Base-by-base conservation (phyloP, 2,888 invertebrate species). In the Helleia helle region DNA sequence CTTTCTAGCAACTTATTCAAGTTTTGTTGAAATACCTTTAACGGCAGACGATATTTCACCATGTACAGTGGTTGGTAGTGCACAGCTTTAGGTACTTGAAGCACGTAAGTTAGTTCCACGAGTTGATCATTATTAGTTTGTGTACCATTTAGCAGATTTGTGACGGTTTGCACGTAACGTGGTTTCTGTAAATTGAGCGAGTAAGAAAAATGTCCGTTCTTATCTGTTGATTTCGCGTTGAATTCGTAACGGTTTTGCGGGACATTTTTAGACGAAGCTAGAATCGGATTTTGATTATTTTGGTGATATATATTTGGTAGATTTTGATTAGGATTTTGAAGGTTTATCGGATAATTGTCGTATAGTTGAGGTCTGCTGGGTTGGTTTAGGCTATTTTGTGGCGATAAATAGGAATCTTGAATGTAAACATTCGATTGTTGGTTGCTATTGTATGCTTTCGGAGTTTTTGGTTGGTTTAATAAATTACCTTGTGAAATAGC, bases 61-160 rank as follows among this genome's bases (percentile, higher is more conserved):
- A 34, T 8, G 12, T 34, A 34, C 1, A 34, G 9, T 12, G 34
- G 34, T 11, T 34, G 18, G 22, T 34, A 34, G 4, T 34, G 18
- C 1, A 34, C 34, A 15, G 15, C 3, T 22, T 34, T 34, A 63
- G 3, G 60, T 60, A 3, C 65, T 51, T 31, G 66, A 63, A 1
- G 65, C 65, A 34, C 34, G 12, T 34, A 25, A 52, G 18, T 0
- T 52, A 36, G 22, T 34, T 34, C 34, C 3, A 34, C 34, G 22
- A 34, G 3, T 5, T 34, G 11, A 13, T 34, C 11, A 22, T 12
- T 8, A 9, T 30, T n/a, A n/a, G n/a, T n/a, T n/a, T n/a, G n/a
- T n/a, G n/a, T n/a, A n/a, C n/a, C n/a, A n/a, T n/a, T n/a, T n/a
- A 22, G 22, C 8, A 22, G 8, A 22, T 22, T 22, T 8, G 2